phyloP scores from a whole-genome alignment of 2,888 invertebrate genomes.

The Lycophotia porphyrea region DNA sequence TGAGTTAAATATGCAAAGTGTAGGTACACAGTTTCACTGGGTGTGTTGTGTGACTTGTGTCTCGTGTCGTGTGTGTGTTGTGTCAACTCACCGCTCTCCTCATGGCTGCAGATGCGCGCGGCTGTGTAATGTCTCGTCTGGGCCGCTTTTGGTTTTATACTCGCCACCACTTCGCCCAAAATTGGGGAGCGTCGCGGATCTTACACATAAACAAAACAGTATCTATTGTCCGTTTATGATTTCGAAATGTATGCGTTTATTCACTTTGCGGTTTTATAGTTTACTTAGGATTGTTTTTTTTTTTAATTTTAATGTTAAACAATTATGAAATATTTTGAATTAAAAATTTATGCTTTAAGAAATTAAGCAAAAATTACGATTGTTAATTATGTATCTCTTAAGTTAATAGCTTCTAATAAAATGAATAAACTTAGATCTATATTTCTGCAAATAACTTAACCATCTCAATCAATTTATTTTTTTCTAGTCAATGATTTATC shows the following conservation, averaged over 20 bases:
- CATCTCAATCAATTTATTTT: background rate
- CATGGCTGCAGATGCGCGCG: constrained; percentile 80
- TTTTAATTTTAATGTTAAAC: background rate
- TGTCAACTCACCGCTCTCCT: constrained; percentile 85
- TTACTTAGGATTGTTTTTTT: background rate
- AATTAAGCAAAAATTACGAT: background rate
- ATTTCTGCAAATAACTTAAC: background rate
- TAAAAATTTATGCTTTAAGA: background rate
- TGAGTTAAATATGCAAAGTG: constrained; percentile 67
- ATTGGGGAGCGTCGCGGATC: constrained; percentile 66
- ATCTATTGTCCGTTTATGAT: constrained; percentile 63
- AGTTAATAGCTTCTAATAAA: background rate
- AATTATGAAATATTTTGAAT: background rate
- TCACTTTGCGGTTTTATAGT: constrained; percentile 39
- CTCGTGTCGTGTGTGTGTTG: constrained; percentile 50
- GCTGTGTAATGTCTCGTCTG: constrained; percentile 75
- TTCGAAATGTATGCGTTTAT: constrained; percentile 59
- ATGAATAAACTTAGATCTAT: background rate
- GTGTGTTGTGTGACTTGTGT: constrained; percentile 45
- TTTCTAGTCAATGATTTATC: too few species aligned
- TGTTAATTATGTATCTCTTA: background rate
- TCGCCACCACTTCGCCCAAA: constrained; percentile 78
- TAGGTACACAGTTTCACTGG: constrained; percentile 80
- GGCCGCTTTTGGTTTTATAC: constrained; percentile 81
- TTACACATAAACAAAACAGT: constrained; percentile 56